Evolutionary conservation across 2,888 invertebrate genomes (phyloP).

Genomic region (Micoletzkya japonica): DNA sequence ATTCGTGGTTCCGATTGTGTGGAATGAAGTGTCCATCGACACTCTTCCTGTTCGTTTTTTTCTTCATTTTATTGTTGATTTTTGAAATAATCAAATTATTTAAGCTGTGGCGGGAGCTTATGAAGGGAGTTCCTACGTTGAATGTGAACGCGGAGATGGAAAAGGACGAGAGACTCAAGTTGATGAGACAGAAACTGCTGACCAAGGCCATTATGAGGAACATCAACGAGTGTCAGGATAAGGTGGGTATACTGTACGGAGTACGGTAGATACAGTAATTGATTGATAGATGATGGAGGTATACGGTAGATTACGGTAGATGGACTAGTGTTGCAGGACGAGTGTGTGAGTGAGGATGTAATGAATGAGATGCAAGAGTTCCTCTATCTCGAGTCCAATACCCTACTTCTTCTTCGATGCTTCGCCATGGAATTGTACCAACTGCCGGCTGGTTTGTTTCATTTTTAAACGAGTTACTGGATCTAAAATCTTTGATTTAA

Average conservation of each 20-base stretch:
- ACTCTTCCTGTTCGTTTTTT: background rate
- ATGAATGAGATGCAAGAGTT: constrained; percentile 20
- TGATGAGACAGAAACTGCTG: constrained; percentile 1
- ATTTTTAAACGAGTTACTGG: background rate
- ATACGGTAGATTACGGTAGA: background rate
- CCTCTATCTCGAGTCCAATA: constrained; percentile 7
- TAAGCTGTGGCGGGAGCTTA: constrained; percentile 3
- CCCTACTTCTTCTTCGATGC: background rate
- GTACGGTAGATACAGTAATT: too few species aligned
- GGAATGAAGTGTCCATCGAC: constrained; percentile 6
- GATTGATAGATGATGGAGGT: background rate
- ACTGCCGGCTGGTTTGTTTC: background rate
- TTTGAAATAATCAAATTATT: background rate
- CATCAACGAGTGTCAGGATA: constrained; percentile 2
- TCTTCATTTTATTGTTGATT: background rate
- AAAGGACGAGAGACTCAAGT: background rate
- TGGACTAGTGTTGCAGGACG: constrained; percentile 5
- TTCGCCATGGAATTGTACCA: background rate
- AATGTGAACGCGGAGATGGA: background rate
- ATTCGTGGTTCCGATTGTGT: constrained; percentile 10
- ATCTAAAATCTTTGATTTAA: background rate
- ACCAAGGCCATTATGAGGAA: constrained; percentile 25
- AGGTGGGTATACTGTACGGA: constrained; percentile 7
- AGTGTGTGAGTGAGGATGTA: background rate
- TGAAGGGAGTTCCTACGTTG: background rate